These are phyloP conservation scores for Leucoma salicis DNA, from an alignment of 2,888 invertebrate genomes.

Conservation along the genomic window DNA sequence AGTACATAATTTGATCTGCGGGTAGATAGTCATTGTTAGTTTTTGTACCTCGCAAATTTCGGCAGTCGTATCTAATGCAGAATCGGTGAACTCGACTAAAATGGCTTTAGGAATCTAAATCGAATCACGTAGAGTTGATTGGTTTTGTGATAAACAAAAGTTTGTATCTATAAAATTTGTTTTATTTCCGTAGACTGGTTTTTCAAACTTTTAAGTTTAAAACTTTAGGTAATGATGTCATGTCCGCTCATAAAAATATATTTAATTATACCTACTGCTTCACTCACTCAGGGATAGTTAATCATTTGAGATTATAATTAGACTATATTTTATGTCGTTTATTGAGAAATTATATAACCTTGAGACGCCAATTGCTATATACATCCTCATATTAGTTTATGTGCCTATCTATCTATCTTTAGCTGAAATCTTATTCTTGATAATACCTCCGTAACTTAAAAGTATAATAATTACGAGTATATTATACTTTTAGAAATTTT, in stretches of 20 bases:
- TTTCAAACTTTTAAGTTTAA: neutral
- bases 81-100: slow-evolving; percentile 49
- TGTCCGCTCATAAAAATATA: neutral
- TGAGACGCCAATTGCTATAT: no score
- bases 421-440: no score
- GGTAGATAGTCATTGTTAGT: slow-evolving; percentile 55
- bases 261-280: no score
- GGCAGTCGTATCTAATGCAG: slow-evolving; percentile 50
- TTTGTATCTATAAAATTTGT: slow-evolving; percentile 21
- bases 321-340: no score
- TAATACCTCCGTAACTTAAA: no score
- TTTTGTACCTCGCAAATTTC: slow-evolving; percentile 54
- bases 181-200: neutral
- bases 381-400: no score
- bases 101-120: slow-evolving; percentile 61
- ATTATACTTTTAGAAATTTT: no score
- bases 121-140: slow-evolving; percentile 69
- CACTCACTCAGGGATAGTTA: no score
- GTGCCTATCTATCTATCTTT: no score
- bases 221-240: neutral
- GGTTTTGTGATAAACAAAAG: slow-evolving; percentile 56
- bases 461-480: no score
- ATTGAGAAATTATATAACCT: no score
- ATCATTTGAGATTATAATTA: no score
- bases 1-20: slow-evolving; percentile 52